Percentiles rank a stretch among this genome's conserved stretches.
Conservation (phyloP, 2,888 invertebrate genomes). For the Drosophila kambysellisi region DNA sequence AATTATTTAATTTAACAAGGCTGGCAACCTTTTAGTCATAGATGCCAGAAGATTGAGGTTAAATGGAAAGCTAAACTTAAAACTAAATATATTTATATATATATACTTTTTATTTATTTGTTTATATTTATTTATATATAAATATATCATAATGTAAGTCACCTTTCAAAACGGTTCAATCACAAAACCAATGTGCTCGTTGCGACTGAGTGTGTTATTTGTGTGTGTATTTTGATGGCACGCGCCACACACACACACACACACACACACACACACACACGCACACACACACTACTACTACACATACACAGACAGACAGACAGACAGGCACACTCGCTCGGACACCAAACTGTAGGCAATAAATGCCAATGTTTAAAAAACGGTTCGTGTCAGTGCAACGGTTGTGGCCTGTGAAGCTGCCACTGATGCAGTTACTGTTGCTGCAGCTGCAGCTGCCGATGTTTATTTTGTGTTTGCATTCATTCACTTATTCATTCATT, state of each 20-base stretch:
- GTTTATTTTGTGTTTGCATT: conserved; percentile 55
- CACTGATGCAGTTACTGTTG: conserved; percentile 8
- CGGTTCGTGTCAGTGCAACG: conserved; percentile 44
- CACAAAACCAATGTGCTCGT: background rate
- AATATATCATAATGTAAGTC: background rate
- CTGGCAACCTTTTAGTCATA: too few species aligned
- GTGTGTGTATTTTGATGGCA: conserved; percentile 36
- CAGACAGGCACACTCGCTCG: background rate
- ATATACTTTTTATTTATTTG: background rate
- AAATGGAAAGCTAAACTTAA: too few species aligned
- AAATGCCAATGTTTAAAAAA: conserved; percentile 66
- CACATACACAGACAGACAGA: conserved; percentile 18
- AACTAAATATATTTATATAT: background rate
- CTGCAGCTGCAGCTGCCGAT: conserved; percentile 26
- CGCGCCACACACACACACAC: conserved; percentile 38
- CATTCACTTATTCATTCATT: conserved; percentile 34
- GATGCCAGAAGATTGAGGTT: background rate
- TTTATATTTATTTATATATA: background rate
- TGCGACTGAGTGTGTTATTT: background rate
- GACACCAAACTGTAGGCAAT: conserved; percentile 36
- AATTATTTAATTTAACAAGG: background rate
- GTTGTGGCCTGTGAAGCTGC: conserved; percentile 33
- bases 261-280: conserved; percentile 4
- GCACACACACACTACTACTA: too few species aligned
- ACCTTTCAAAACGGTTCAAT: background rate